A percentile compares a stretch with the other conserved stretches of the same genome.
These are phyloP conservation scores for Heterodera carotae DNA, from an alignment of 1,140 invertebrate species.

Conservation along the genomic window DNA sequence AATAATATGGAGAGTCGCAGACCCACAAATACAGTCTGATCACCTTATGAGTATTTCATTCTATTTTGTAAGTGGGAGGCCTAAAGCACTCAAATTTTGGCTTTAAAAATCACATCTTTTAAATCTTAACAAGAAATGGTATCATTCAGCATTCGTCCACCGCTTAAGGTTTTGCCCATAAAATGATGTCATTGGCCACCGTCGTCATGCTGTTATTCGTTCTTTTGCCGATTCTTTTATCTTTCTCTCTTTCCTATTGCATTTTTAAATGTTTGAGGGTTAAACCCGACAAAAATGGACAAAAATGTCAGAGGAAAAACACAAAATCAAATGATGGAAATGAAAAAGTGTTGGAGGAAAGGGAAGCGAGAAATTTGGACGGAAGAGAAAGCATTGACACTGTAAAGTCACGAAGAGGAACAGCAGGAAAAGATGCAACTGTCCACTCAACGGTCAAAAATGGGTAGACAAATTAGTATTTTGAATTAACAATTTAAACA, in stretches of 20 bases:
- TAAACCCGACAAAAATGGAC: background rate
- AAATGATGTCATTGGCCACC: background rate
- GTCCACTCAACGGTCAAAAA: too few species aligned
- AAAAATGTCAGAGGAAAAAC: background rate
- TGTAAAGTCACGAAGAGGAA: too few species aligned
- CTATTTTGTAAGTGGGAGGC: too few species aligned
- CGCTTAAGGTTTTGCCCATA: background rate
- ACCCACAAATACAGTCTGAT: too few species aligned
- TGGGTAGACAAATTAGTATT: too few species aligned
- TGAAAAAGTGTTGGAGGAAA: too few species aligned
- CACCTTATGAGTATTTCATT: too few species aligned
- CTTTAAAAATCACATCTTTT: too few species aligned
- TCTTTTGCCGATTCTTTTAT: background rate
- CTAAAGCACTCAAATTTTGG: too few species aligned
- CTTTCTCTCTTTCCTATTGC: background rate
- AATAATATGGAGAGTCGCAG: too few species aligned
- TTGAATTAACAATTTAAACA: background rate
- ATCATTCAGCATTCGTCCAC: too few species aligned
- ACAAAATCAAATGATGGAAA: background rate
- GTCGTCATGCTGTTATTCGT: background rate
- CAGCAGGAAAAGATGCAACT: background rate
- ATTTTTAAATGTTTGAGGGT: background rate
- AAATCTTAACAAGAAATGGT: too few species aligned
- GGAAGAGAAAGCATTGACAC: background rate
- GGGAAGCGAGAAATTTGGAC: background rate